Percentiles rank a stretch among this genome's conserved stretches.
These are phyloP conservation scores for Plectrocnemia conspersa DNA, from an alignment of 1,140 invertebrate genomes.

Conservation along the genomic window DNA sequence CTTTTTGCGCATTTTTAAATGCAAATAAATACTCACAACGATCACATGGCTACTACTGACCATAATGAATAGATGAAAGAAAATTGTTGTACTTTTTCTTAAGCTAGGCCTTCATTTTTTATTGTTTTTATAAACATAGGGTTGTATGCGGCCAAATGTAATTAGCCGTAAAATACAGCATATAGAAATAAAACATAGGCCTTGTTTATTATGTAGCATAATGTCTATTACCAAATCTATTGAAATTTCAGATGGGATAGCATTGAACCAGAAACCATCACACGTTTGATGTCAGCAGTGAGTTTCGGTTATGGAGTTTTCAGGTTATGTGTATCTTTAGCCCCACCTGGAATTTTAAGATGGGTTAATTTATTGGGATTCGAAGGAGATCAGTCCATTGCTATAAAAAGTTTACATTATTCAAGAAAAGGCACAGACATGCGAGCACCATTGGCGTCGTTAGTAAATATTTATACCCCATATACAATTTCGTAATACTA, in stretches of 20 bases:
- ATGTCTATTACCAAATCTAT: neutral
- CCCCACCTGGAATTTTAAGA: slow-evolving; percentile 63
- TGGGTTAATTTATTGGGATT: slow-evolving; percentile 70
- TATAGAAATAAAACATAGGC: neutral
- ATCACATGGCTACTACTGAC: no score
- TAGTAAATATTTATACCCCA: slow-evolving; percentile 37
- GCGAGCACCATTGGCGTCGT: slow-evolving; percentile 68
- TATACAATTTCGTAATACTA: slow-evolving; percentile 3
- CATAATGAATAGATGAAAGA: no score
- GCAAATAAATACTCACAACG: no score
- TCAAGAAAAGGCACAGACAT: slow-evolving; percentile 63
- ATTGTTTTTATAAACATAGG: no score
- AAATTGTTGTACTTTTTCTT: no score
- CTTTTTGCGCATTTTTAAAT: no score
- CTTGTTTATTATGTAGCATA: slow-evolving; percentile 2
- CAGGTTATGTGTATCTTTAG: slow-evolving; percentile 64
- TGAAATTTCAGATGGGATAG: slow-evolving; percentile 29
- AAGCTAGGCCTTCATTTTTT: no score
- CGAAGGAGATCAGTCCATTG: slow-evolving; percentile 60
- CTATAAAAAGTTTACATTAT: slow-evolving; percentile 61
- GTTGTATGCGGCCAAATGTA: no score
- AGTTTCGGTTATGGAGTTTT: slow-evolving; percentile 72
- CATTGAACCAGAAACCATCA: slow-evolving; percentile 51
- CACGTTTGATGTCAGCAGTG: slow-evolving; percentile 62
- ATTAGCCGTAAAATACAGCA: no score